Base-by-base conservation (phyloP, 2,113 vertebrate genomes). In the Strigops habroptila region DNA sequence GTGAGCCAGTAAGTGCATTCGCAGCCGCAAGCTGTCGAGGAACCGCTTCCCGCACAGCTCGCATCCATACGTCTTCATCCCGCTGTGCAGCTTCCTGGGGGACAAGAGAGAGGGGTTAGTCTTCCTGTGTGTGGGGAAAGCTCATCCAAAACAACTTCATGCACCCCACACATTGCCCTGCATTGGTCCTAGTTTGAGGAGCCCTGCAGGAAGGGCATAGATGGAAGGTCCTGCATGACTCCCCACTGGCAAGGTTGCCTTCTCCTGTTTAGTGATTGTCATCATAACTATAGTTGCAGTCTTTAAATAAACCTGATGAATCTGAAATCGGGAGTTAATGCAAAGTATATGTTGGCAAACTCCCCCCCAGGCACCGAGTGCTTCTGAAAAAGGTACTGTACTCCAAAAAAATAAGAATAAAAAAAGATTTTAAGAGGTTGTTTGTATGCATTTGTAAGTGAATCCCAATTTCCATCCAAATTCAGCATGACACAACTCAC, bases 1-100 rank as follows among this genome's bases (percentile, higher is more conserved):
- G 96, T 99, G 99, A 96, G 99, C 99, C 97, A 99, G 98, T 98
- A 99, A 99, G 98, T 99, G 99, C 99, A 99, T 99, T 93, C 99
- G 98, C 93, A 99, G 99, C 88, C 99, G 98, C 93, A 99, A 98
- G 91, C 99, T 99, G 98, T 99, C 99, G 97, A 99, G 98, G 98
- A 99, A 99, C 91, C 99, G 98, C 97, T 99, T 99, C 89, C 99
- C 99, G 17, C 99, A 99, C 96, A 99, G 97, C 96, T 99, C 99
- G 37, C 99, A 99, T 96, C 99, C 99, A 23, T 99, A 99, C 3
- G 99, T 99, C 98, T 99, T 99, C 99, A 99, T 99, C 57, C 99
- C 99, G 65, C 99, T 99, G 98, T 99, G 99, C 97, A 99, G 99
- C 97, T 99, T 99, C 98, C 99, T 99, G 96, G 63, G 92, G 75